Evolutionary conservation across 1,140 invertebrate genomes (phyloP), one percentile per base, ranked within the genome.

Genomic region (Ips nitidus): DNA sequence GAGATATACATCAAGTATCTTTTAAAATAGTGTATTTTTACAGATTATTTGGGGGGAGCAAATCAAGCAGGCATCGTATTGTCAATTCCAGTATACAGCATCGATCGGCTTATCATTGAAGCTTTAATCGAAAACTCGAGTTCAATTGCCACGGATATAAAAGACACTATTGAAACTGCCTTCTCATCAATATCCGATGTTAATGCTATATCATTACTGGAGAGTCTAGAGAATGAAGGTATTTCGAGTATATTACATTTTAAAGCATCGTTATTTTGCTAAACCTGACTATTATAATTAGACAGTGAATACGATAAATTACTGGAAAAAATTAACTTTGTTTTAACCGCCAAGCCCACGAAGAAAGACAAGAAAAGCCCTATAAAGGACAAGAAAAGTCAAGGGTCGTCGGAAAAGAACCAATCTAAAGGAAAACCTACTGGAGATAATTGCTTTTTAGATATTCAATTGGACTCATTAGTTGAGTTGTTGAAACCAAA

Each of bases 81-180:
- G 38, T 55, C 71, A 22, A 57, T 78, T 6, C 70, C 65, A 3
- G 72, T 74, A 1, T 66, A 66, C 40, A 72, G 68, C 40, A 62
- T 78, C 8, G 76, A 79, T 70, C 41, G 69, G 38, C 59, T 79
- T 41, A 75, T 79, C 36, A 65, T 70, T 56, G 76, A 79, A 66
- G 42, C 69, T 37, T 43, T 79, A 4, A 47, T 74, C 4, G 45
- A 64, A 6, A 72, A 72, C 53, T 5, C 45, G 22, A 52, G 36
- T 50, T 52, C 65, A 5, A 66, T 63, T 37, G 71, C 74, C 7
- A 65, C 62, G n/a, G 72, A 73, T 63, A 70, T 79, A 2, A 69
- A 75, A 58, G 63, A 73, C 41, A 62, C 66, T 5, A 76, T 79
- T n/a, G 66, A 75, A 38, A 36, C 73, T 52, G 42, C 53, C 5